Conservation (phyloP, 2,888 invertebrate species). For the Drosophila leonis region DNA sequence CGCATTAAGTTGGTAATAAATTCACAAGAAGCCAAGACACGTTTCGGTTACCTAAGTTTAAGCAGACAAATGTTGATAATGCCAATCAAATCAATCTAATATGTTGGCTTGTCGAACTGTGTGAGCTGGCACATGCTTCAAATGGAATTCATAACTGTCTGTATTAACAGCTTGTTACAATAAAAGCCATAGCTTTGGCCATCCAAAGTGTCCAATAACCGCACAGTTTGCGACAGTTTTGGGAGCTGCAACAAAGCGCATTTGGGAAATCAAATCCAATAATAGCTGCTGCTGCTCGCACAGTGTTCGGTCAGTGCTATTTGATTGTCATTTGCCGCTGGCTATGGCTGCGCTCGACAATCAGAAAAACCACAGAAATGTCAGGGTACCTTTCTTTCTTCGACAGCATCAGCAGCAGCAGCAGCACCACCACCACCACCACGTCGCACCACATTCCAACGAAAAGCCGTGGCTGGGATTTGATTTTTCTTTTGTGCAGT, state of each 20-base stretch:
- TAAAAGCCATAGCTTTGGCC: constrained; percentile 22
- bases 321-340: constrained; percentile 61
- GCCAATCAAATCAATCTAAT: constrained; percentile 12
- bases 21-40: constrained; percentile 22
- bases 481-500: constrained; percentile 73
- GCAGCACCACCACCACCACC: not conserved
- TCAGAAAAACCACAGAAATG: constrained; percentile 67
- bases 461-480: constrained; percentile 47
- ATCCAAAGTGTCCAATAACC: constrained; percentile 34
- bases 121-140: not conserved
- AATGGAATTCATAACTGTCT: constrained; percentile 35
- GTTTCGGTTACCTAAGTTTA: not conserved
- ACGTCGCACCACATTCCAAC: not conserved
- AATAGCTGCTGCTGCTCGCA: constrained; percentile 35
- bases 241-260: constrained; percentile 49
- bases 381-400: constrained; percentile 62
- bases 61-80: not conserved
- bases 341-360: constrained; percentile 47
- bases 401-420: constrained; percentile 1
- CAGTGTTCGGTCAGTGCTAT: constrained; percentile 42
- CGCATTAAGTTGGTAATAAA: constrained; percentile 50
- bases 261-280: constrained; percentile 65
- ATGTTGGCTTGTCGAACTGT: not conserved
- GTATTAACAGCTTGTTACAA: constrained; percentile 28
- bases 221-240: constrained; percentile 42